phyloP scores from a whole-genome alignment of 2,797 vertebrate genomes.

The Antennarius maculatus region DNA sequence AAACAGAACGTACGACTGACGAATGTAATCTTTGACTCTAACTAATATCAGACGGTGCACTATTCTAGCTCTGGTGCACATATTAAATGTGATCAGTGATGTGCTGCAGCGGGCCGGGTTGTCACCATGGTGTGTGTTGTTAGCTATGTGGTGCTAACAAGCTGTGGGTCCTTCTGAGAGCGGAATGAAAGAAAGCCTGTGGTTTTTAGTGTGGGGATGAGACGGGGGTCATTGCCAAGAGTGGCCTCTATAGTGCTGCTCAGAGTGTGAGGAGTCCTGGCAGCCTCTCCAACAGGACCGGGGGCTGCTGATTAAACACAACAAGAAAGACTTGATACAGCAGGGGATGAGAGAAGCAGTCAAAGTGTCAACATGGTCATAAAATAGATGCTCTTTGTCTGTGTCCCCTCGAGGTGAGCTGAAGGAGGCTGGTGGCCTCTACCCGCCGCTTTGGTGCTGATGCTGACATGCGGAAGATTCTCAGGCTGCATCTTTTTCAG shows the following conservation, averaged over 20 bases:
- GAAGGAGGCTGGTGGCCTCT: constrained; percentile 21
- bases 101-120: constrained; percentile 30
- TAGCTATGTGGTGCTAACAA: constrained; percentile 51
- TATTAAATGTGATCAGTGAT: constrained; percentile 26
- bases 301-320: constrained; percentile 76
- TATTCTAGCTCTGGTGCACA: constrained; percentile 3
- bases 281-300: constrained; percentile 58
- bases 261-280: constrained; percentile 46
- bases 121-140: constrained; percentile 15
- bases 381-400: constrained; percentile 65
- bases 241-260: constrained; percentile 51
- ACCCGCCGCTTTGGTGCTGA: constrained; percentile 10
- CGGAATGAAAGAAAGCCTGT: constrained; percentile 39
- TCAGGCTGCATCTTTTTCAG: neutral
- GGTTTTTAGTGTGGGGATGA: constrained; percentile 38
- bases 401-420: constrained; percentile 31
- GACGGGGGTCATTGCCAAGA: constrained; percentile 64
- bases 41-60: constrained; percentile 20
- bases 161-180: constrained; percentile 18
- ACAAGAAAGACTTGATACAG: constrained; percentile 54
- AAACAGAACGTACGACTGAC: no score
- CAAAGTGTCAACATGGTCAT: constrained; percentile 77
- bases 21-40: no score
- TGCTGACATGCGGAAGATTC: constrained; percentile 29
- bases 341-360: constrained; percentile 70